These are phyloP conservation scores for Drosophila neutralis DNA, from an alignment of 2,888 invertebrate genomes.

Conservation along the genomic window DNA sequence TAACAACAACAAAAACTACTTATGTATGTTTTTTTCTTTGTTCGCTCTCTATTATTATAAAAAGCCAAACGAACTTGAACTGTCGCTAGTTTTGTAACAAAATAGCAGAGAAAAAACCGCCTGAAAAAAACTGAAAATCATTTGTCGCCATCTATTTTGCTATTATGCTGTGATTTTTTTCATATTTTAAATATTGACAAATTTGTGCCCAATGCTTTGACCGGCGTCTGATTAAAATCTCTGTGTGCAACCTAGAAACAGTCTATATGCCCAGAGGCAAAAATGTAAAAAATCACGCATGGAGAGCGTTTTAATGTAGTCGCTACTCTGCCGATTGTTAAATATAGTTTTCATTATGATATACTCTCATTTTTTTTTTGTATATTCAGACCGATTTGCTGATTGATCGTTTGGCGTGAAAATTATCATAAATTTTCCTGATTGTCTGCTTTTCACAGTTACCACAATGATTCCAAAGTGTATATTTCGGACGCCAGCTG, in stretches of 20 bases:
- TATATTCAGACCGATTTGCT: conserved; percentile 54
- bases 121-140: too few relatives aligned
- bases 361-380: conserved; percentile 18
- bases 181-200: conserved; percentile 66
- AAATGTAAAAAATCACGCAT: conserved; percentile 51
- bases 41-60: conserved; percentile 15
- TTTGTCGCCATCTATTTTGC: too few relatives aligned
- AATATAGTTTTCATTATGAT: conserved; percentile 61
- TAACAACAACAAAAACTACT: conserved; percentile 38
- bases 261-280: conserved; percentile 14
- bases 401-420: conserved; percentile 70
- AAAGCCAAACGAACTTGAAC: conserved; percentile 68
- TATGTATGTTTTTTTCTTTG: conserved; percentile 2
- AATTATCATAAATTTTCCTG: conserved; percentile 64
- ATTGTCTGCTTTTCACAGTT: conserved; percentile 34
- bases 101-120: conserved; percentile 19
- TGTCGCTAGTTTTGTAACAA: conserved; percentile 61
- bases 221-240: conserved; percentile 49
- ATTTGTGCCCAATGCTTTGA: conserved; percentile 55
- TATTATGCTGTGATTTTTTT: conserved; percentile 40
- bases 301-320: conserved; percentile 62
- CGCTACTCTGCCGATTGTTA: conserved; percentile 32
- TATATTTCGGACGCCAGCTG: conserved; percentile 36
- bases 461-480: conserved; percentile 39
- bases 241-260: conserved; percentile 19